A percentile compares a stretch with the other conserved stretches of the same genome.
Conservation (phyloP, 2,888 invertebrate species). For the Eledone cirrhosa region DNA sequence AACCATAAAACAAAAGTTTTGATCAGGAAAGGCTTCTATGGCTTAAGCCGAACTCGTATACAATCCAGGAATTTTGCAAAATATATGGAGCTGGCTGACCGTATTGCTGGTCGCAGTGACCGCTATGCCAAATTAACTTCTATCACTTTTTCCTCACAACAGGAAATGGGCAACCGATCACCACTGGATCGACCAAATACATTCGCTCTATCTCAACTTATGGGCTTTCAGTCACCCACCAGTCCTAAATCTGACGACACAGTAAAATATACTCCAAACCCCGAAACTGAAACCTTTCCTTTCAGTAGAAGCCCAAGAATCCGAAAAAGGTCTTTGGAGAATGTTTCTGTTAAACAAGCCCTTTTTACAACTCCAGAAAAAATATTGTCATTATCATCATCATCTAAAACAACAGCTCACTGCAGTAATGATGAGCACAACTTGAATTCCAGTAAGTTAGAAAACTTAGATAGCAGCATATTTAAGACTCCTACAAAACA, state of each 20-base stretch:
- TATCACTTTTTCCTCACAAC: slow-evolving; percentile 6
- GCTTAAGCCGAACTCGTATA: slow-evolving; percentile 44
- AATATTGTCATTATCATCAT: not conserved
- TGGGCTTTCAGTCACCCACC: slow-evolving; percentile 46
- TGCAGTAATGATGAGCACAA: too few relatives aligned
- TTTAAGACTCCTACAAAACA: too few relatives aligned
- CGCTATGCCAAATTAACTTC: slow-evolving; percentile 37
- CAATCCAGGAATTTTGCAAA: slow-evolving; percentile 50
- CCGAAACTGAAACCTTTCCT: slow-evolving; percentile 7
- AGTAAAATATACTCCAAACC: not conserved
- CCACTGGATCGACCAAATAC: slow-evolving; percentile 47
- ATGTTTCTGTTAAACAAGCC: not conserved
- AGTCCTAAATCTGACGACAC: not conserved
- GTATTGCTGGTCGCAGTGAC: slow-evolving; percentile 43
- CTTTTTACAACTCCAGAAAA: slow-evolving; percentile 22
- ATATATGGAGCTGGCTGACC: slow-evolving; percentile 50
- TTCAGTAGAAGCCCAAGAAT: slow-evolving; percentile 14
- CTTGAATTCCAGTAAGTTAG: too few relatives aligned
- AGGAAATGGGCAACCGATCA: slow-evolving; percentile 11
- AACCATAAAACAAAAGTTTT: slow-evolving; percentile 41
- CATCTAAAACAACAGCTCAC: too few relatives aligned
- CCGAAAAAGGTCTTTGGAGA: not conserved
- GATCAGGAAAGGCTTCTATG: slow-evolving; percentile 53
- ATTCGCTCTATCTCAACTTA: slow-evolving; percentile 50
- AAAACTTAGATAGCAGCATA: too few relatives aligned